Evolutionary conservation across 2,797 vertebrate genomes (phyloP), one percentile per base, ranked within the genome.

Genomic region (Oryzias sinensis): DNA sequence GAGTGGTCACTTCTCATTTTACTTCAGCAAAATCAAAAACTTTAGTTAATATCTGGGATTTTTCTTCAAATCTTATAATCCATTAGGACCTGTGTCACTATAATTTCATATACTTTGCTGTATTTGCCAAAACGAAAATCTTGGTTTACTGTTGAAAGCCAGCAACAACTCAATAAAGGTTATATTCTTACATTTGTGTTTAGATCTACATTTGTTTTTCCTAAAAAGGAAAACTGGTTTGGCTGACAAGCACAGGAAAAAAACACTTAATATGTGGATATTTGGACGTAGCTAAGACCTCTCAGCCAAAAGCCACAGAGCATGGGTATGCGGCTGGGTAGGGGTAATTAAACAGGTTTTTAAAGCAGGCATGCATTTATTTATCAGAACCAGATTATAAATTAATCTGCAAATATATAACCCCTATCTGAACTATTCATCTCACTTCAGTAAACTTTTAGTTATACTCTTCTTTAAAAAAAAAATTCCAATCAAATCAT

Each of bases 121-220:
- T 76, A 59, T 77, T 83, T 77, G 71, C 56, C 43, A 29, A 50
- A 73, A 74, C 67, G 53, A 49, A 56, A 70, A 65, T 69, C 61
- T 56, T 68, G 61, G 61, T 56, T 65, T 53, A 55, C 37, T 18
- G 18, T 64, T 59, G 37, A 44, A 15, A 37, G 50, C 62, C 73
- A 70, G 73, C 72, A 69, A 41, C 42, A 41, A 59, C 63, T 57
- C 68, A 64, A 62, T 56, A n/a, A 14, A 42, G 49, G 46, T 41
- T 47, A 22, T 56, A 71, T 74, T 74, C 67, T 66, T 77, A 72
- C 57, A 62, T 59, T 52, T 68, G 66, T 70, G 57, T 69, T 78
- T 72, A 59, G 65, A 65, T 63, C 51, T 15, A 20, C 44, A 58
- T 70, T 62, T 41, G 61, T 44, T 56, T 25, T 11, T 14, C 16